These are phyloP conservation scores for Tinea pellionella DNA, from an alignment of 2,888 invertebrate species.

Conservation along the genomic window DNA sequence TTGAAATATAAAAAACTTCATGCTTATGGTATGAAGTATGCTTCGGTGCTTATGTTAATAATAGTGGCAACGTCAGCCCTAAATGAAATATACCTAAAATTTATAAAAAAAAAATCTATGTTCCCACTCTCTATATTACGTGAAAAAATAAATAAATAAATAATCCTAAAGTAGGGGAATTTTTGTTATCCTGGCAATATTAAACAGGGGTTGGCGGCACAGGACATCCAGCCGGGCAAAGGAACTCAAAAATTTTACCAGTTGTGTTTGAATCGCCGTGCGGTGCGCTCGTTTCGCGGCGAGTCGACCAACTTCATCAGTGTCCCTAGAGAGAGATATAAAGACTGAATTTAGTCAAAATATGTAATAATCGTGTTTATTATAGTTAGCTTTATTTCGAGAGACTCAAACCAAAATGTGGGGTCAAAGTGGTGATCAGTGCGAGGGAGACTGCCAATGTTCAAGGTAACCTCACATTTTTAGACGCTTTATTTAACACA, in stretches of 20 bases:
- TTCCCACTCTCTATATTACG: too few species aligned
- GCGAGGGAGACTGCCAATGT: slow-evolving; percentile 56
- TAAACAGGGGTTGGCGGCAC: slow-evolving; percentile 30
- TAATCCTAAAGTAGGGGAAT: slow-evolving; percentile 32
- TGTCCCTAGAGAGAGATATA: slow-evolving; percentile 29
- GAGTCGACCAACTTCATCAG: slow-evolving; percentile 15
- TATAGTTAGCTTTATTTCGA: slow-evolving; percentile 20
- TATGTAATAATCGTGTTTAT: slow-evolving; percentile 35
- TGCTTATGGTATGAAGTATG: too few species aligned
- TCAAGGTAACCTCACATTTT: slow-evolving; percentile 36
- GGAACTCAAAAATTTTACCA: slow-evolving; percentile 13
- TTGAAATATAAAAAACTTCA: too few species aligned
- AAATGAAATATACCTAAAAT: too few species aligned
- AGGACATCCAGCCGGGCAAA: slow-evolving; percentile 16
- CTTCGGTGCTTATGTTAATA: too few species aligned
- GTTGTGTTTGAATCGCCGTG: slow-evolving; percentile 26
- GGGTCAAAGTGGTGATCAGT: slow-evolving; percentile 49
- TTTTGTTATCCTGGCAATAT: slow-evolving; percentile 22
- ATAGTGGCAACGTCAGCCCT: too few species aligned
- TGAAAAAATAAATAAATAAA: too few species aligned
- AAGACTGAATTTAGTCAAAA: slow-evolving; percentile 28
- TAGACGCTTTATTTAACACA: too few species aligned
- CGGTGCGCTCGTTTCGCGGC: slow-evolving; percentile 16
- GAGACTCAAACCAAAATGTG: slow-evolving; percentile 38
- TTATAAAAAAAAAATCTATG: too few species aligned